phyloP scores from a whole-genome alignment of 2,113 vertebrate genomes.

The Macrotus californicus region DNA sequence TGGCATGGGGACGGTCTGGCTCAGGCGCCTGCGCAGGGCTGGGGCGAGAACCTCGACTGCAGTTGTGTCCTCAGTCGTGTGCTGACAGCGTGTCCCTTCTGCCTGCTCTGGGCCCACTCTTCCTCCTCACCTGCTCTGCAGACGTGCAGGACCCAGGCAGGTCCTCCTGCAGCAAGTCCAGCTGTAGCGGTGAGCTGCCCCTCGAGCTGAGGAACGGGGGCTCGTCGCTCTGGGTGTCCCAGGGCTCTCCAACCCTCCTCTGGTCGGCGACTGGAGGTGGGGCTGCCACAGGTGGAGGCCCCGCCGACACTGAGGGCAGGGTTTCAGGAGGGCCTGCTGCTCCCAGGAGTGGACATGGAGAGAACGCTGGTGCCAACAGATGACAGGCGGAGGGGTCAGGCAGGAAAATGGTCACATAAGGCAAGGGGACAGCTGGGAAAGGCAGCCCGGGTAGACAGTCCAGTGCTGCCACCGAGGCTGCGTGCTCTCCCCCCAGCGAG shows the following conservation, averaged over 20 bases:
- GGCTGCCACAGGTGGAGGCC: constrained; percentile 12
- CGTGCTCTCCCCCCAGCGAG: not conserved
- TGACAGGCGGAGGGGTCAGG: constrained; percentile 77
- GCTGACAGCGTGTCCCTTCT: not conserved
- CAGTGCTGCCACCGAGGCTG: not conserved
- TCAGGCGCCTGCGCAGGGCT: rapidly evolving
- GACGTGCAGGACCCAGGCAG: constrained; percentile 77
- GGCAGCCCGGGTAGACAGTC: constrained; percentile 31
- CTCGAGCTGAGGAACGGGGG: constrained; percentile 77
- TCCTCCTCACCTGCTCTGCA: constrained; percentile 44
- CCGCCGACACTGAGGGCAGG: not conserved
- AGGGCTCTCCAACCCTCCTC: constrained; percentile 46
- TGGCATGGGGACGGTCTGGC: not conserved
- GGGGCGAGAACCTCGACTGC: not conserved
- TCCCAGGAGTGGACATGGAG: constrained; percentile 26
- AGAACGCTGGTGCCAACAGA: constrained; percentile 61
- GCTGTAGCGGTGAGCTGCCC: constrained; percentile 88
- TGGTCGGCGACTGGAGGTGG: constrained; percentile 18
- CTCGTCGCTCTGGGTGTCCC: constrained; percentile 35
- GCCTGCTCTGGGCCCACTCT: not conserved
- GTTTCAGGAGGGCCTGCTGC: not conserved
- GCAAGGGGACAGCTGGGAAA: constrained; percentile 61
- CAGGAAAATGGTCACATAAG: constrained; percentile 82
- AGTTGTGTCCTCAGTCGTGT: not conserved
- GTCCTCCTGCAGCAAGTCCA: constrained; percentile 89